Conservation (phyloP, 2,113 vertebrate species). For the Meles meles region DNA sequence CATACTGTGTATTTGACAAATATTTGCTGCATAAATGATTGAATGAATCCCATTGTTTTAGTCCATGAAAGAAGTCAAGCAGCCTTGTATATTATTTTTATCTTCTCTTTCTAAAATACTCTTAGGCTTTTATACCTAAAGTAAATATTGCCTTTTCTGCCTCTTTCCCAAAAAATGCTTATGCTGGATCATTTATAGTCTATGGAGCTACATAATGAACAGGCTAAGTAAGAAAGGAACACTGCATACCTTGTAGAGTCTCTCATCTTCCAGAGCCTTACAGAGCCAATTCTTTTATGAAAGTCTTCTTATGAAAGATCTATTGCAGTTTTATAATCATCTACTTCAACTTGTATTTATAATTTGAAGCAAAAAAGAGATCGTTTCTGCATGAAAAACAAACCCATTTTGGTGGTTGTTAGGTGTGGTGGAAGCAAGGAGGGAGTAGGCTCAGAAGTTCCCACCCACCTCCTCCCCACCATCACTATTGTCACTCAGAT, state of each 20-base stretch:
- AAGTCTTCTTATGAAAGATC: background rate
- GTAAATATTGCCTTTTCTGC: conserved; percentile 8
- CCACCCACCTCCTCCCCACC: no score
- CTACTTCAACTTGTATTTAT: conserved; percentile 21
- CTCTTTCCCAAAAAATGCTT: conserved; percentile 37
- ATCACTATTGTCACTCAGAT: background rate
- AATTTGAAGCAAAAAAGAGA: background rate
- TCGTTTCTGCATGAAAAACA: background rate
- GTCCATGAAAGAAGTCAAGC: background rate
- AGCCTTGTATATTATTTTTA: conserved; percentile 31
- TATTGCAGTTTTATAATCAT: background rate
- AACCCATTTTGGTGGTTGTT: background rate
- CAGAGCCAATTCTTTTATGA: background rate
- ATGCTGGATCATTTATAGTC: background rate
- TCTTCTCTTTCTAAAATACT: conserved; percentile 1
- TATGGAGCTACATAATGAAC: background rate
- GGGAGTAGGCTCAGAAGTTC: background rate
- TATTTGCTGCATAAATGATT: conserved; percentile 26
- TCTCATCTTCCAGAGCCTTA: background rate
- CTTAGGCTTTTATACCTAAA: conserved; percentile 4
- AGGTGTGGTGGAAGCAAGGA: background rate
- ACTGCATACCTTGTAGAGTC: background rate
- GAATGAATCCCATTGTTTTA: conserved; percentile 2
- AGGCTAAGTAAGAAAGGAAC: background rate
- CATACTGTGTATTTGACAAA: background rate